Conservation (phyloP, 1,140 invertebrate species). For the Bombus pyrosoma region DNA sequence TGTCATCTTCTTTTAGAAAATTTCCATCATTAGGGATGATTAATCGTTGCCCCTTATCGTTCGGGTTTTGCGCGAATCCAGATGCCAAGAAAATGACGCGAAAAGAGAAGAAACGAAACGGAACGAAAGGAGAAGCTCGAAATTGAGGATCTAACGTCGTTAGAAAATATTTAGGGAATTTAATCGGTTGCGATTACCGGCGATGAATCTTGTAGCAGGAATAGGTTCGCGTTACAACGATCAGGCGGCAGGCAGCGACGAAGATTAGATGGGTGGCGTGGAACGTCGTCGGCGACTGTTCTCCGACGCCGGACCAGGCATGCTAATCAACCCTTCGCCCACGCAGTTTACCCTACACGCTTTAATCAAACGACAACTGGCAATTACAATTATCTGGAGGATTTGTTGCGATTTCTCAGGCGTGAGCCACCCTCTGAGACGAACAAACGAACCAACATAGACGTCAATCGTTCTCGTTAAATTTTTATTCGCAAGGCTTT, state of each 20-base stretch:
- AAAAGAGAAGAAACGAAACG: neutral
- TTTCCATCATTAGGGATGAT: too few species aligned
- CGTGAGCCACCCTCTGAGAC: neutral
- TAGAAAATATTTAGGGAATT: neutral
- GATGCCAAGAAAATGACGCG: neutral
- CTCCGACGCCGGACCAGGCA: conserved; percentile 25
- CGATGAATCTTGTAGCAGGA: neutral
- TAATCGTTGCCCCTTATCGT: too few species aligned
- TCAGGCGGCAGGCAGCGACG: conserved; percentile 15
- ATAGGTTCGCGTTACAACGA: neutral
- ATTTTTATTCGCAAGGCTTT: conserved; percentile 3
- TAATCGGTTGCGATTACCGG: neutral
- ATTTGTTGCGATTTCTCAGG: conserved; percentile 11
- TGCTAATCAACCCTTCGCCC: conserved; percentile 57
- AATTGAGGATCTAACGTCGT: neutral
- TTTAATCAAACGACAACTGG: conserved; percentile 59
- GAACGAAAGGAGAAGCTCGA: neutral
- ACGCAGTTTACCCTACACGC: conserved; percentile 43
- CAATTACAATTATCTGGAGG: conserved; percentile 58
- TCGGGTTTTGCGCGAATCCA: too few species aligned
- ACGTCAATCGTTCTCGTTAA: too few species aligned
- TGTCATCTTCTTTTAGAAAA: too few species aligned
- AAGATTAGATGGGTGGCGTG: conserved; percentile 21
- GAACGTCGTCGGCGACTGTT: conserved; percentile 20
- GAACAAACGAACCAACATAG: too few species aligned